Conservation (phyloP, 1,140 invertebrate genomes). For the Panagrolaimus sp. region DNA sequence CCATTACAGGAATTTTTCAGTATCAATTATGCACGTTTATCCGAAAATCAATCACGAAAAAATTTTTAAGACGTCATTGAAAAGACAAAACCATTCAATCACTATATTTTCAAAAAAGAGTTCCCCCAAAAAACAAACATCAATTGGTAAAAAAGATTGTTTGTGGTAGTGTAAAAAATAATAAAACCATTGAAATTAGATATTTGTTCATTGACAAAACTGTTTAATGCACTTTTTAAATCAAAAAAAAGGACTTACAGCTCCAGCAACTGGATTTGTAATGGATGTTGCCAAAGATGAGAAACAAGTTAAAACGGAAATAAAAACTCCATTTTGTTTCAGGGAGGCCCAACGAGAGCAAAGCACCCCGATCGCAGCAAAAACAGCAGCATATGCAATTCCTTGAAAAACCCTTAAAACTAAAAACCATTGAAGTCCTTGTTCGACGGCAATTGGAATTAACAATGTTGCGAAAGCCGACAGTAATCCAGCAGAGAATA, state of each 20-base stretch:
- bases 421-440: conserved; percentile 32
- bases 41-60: no score
- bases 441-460: conserved; percentile 18
- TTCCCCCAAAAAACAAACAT: no score
- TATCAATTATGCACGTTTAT: no score
- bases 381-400: conserved; percentile 35
- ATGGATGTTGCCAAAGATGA: conserved; percentile 34
- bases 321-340: conserved; percentile 38
- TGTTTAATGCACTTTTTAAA: no score
- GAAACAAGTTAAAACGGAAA: conserved; percentile 39
- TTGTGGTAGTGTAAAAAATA: no score
- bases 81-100: neutral
- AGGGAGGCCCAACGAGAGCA: conserved; percentile 36
- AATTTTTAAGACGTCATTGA: neutral
- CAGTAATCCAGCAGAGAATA: conserved; percentile 37
- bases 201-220: no score
- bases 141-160: no score
- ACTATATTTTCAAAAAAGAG: no score
- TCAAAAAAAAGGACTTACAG: conserved; percentile 22
- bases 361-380: conserved; percentile 42
- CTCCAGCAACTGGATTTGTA: conserved; percentile 31
- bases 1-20: no score
- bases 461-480: conserved; percentile 27
- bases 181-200: no score
- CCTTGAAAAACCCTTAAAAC: conserved; percentile 29